Evolutionary conservation across 2,113 vertebrate genomes (phyloP).

Genomic region (Papio anubis): DNA sequence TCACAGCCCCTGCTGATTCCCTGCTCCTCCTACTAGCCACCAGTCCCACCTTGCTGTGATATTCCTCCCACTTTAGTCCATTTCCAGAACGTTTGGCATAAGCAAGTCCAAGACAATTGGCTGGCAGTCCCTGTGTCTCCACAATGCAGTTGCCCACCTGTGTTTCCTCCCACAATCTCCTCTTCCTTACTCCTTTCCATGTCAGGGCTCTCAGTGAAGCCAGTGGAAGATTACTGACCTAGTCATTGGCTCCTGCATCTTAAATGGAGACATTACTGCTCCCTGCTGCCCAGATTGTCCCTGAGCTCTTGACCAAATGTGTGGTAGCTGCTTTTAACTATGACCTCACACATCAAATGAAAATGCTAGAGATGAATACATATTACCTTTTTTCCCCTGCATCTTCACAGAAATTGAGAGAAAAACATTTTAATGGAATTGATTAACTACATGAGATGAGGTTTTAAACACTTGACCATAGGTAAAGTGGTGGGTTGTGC

Average conservation of each 20-base stretch:
- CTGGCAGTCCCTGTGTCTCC: neutral
- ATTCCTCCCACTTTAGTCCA: neutral
- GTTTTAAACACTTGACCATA: neutral
- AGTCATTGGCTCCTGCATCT: neutral
- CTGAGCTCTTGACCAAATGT: neutral
- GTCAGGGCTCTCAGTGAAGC: neutral
- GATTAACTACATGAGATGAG: neutral
- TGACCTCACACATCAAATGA: neutral
- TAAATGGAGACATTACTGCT: neutral
- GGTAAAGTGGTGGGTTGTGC: neutral
- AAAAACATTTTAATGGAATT: neutral
- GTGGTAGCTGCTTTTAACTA: neutral
- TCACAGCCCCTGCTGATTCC: neutral
- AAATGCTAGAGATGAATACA: neutral
- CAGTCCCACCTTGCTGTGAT: neutral
- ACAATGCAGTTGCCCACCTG: rapidly evolving
- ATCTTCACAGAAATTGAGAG: neutral
- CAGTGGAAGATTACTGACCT: neutral
- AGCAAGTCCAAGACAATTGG: neutral
- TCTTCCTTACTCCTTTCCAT: too few relatives aligned
- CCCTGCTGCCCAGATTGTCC: neutral
- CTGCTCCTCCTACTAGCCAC: rapidly evolving
- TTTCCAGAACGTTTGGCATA: neutral
- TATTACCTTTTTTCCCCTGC: neutral
- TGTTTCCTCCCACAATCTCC: neutral